Base-by-base conservation (phyloP, 2,113 vertebrate genomes). In the Sus scrofa region DNA sequence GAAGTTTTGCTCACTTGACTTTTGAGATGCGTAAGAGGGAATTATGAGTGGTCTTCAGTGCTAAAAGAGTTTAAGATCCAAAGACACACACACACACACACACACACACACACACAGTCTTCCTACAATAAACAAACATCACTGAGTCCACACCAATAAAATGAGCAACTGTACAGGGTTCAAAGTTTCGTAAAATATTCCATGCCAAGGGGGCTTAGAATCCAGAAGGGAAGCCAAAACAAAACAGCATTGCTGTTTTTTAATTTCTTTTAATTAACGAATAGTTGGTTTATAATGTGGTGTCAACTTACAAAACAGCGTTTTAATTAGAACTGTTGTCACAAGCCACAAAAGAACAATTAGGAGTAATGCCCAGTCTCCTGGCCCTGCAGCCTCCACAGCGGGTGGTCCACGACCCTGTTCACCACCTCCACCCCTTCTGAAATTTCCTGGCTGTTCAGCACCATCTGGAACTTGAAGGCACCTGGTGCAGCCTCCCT, bases 381-480 rank as follows among this genome's bases (percentile, higher is more conserved):
- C 5, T 0, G 11, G n/a, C 2, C 32, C 1, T 60, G 74, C 90
- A 98, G 27, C 0, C 92, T 75, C 15, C 26, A 67, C 16, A 93
- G 11, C 30, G 99, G 92, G 0, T 7, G 93, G 10, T 34, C 3
- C 8, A 97, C 27, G 0, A 98, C 56, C 0, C 0, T 0, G 52
- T 99, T 98, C 62, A 99, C 98, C n/a, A 39, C 15, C 0, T 0
- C 0, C 0, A 98, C 7, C 0, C 98, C 98, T 3, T 1, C 30
- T 0, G 93, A 96, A n/a, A 95, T 97, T 0, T 97, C 95, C 0
- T 2, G 0, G 16, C 94, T 89, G 2, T 0, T 15, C n/a, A 98
- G 89, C 89, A 98, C 98, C 0, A n/a, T 7, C 63, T 39, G 62
- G 22, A 30, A 67, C 11, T 50, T 73, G 44, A 52, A 58, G 62